Percentiles rank a stretch among this genome's conserved stretches.
Evolutionary conservation across 2,888 invertebrate genomes (phyloP).

Genomic region (Orchesella flavescens): DNA sequence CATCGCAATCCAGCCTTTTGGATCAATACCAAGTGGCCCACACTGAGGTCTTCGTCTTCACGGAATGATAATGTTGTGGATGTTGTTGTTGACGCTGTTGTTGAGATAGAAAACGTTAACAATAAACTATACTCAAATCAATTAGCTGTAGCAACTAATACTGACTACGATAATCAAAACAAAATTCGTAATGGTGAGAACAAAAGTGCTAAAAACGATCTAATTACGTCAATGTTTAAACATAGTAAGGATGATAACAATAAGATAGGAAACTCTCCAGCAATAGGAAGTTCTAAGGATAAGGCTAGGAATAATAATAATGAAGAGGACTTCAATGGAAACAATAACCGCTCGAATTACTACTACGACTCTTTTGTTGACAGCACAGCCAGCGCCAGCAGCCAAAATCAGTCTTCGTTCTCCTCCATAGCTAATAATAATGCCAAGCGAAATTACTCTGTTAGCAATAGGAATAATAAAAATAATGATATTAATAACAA

Average conservation of each 20-base stretch:
- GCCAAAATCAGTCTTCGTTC: conserved; percentile 41
- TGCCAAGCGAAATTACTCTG: neutral
- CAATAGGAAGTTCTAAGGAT: conserved; percentile 18
- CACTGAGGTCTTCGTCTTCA: conserved; percentile 13
- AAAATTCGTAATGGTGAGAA: conserved; percentile 40
- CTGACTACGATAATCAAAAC: conserved; percentile 35
- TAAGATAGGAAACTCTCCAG: neutral
- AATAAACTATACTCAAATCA: conserved; percentile 60
- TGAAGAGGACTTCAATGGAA: conserved; percentile 16
- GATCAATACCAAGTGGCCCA: conserved; percentile 54
- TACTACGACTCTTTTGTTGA: conserved; percentile 52
- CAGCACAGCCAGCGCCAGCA: conserved; percentile 44
- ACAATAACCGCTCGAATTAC: conserved; percentile 60
- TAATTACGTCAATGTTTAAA: no score
- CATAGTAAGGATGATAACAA: neutral
- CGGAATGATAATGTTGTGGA: neutral
- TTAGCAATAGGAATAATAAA: neutral
- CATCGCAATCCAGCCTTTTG: conserved; percentile 34
- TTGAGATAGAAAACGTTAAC: conserved; percentile 42
- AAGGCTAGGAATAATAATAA: conserved; percentile 41
- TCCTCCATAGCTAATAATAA: conserved; percentile 13
- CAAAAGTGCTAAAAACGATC: conserved; percentile 51
- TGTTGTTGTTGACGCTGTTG: conserved; percentile 29
- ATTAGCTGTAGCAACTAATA: conserved; percentile 24
- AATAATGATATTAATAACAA: conserved; percentile 40